Conservation (phyloP, 2,113 vertebrate genomes). For the Craseonycteris thonglongyai region DNA sequence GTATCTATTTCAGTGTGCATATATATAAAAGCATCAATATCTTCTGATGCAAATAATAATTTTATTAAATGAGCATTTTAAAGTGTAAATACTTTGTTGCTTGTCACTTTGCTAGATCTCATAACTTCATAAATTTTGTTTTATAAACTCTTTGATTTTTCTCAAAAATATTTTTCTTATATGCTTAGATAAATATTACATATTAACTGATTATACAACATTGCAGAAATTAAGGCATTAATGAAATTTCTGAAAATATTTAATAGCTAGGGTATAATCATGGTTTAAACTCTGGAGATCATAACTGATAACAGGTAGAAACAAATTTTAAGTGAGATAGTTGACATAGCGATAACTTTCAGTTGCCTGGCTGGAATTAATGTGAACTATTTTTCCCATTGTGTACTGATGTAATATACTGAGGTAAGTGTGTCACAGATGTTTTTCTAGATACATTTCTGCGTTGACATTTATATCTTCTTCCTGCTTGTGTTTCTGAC, state of each 20-base stretch:
- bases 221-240: background rate
- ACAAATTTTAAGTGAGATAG: background rate
- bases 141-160: background rate
- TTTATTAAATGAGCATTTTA: background rate
- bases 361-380: background rate
- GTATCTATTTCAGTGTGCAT: background rate
- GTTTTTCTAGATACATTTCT: background rate
- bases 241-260: background rate
- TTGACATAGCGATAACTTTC: conserved; percentile 15
- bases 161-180: background rate
- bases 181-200: background rate
- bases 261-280: background rate
- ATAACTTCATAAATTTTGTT: background rate
- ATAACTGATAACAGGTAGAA: conserved; percentile 9
- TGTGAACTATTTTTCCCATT: background rate
- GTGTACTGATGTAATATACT: background rate
- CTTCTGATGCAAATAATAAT: background rate
- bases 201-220: background rate
- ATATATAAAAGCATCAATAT: background rate
- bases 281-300: background rate
- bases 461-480: background rate
- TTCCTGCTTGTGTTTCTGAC: background rate
- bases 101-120: background rate
- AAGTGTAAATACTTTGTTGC: background rate
- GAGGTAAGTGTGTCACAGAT: background rate